Evolutionary conservation across 2,797 vertebrate genomes (phyloP), one percentile per base, ranked within the genome.

Genomic region (Discoglossus pictus): DNA sequence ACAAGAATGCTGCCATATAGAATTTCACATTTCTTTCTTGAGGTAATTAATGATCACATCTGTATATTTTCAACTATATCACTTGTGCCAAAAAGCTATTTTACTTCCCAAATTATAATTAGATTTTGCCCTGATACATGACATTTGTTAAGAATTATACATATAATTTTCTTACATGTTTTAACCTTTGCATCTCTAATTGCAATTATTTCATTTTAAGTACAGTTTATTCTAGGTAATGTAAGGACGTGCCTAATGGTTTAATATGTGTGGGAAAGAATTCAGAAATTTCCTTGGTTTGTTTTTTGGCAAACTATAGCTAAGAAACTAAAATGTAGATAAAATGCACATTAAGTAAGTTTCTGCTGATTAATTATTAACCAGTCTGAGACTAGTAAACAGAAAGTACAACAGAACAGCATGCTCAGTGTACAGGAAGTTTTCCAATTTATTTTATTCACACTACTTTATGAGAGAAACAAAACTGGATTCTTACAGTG

Each of bases 91-190:
- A 68, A 60, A 60, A 31, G 25, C 53, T 68, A 44, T 59, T 67
- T 68, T 67, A 46, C 42, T 68, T 52, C 46, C 47, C 23, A 68
- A 25, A 51, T 68, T 60, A 68, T 43, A 68, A 68, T 60, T 25
- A 63, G 60, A 63, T 63, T 52, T 68, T 52, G 24, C 44, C 15
- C 43, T 60, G 55, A 51, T 51, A 52, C 47, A 23, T 52, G 47
- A 68, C 65, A 68, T 60, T 68, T 68, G 65, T 60, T 60, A 51
- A 52, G 48, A 60, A 68, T 68, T 60, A 68, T 67, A 50, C 27
- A 60, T 38, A 60, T 68, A 7, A 36, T 68, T 51, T 60, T 52
- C 38, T 34, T 36, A 36, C 25, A 67, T 21, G 38, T 51, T 67
- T 60, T 60, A 68, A 52, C 65, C 65, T 44, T 50, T 43, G 6